Evolutionary conservation across 2,888 invertebrate genomes (phyloP), one percentile per base, ranked within the genome.

Genomic region (Melanargia galathea): DNA sequence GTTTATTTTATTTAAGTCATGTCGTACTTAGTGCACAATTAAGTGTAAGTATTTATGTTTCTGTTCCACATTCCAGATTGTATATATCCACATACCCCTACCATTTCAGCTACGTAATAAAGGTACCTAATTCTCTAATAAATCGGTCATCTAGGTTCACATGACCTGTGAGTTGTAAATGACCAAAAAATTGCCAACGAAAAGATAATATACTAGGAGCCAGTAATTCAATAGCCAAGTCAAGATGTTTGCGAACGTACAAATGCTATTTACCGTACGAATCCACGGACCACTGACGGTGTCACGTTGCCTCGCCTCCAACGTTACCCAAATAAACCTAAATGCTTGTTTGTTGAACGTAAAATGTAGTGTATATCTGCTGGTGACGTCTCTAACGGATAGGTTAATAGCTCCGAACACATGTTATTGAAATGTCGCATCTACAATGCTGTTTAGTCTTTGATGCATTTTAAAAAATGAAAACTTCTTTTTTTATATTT

Each of bases 231-330:
- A 90, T 89, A 89, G 85, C 83, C 84, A 67, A 73, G 75, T 74
- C 80, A 77, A 84, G 77, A 81, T 89, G 88, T 89, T 90, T 90
- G 82, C 82, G 60, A 66, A 79, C 71, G 76, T 81, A 78, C 87
- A 89, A 89, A 90, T 87, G 89, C 78, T 90, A 83, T 89, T 90
- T 87, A 75, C 85, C 66, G 75, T 83, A 85, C 84, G 86, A 88
- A 89, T 87, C 84, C 85, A 75, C 71, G 82, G 90, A 76, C 87
- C 86, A 85, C 75, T 83, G 83, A 71, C 77, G 84, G 86, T 87
- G 86, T 87, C 90, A 86, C 83, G 87, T 90, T 86, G 81, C 72
- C 45, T 68, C 69, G 81, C 71, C 48, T 68, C 70, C 66, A 75
- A 78, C 73, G 75, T 71, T 77, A 73, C 67, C 75, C 83, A 84